Evolutionary conservation across 1,140 invertebrate genomes (phyloP).

Genomic region (Coelopa frigida): DNA sequence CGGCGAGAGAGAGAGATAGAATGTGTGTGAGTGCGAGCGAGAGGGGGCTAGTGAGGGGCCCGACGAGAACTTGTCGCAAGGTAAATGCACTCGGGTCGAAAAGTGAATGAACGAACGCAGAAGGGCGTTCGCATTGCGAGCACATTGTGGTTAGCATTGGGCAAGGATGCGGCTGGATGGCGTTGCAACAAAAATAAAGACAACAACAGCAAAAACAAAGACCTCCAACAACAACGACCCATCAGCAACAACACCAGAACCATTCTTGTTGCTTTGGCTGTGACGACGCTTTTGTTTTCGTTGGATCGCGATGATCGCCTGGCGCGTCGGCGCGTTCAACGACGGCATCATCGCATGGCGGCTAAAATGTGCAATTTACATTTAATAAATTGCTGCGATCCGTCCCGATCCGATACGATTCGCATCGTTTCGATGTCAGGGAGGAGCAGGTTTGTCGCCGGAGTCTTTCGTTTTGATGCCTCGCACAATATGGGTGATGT

Average conservation of each 20-base stretch:
- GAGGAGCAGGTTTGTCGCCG: conserved; percentile 32
- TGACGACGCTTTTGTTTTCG: neutral
- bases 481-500: too few relatives aligned
- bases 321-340: neutral
- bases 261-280: neutral
- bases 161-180: conserved; percentile 9
- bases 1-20: too few relatives aligned
- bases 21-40: too few relatives aligned
- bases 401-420: neutral
- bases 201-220: too few relatives aligned
- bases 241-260: too few relatives aligned
- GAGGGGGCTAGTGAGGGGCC: too few relatives aligned
- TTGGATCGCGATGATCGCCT: too few relatives aligned
- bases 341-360: conserved; percentile 8
- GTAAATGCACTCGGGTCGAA: conserved; percentile 14
- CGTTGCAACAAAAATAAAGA: neutral
- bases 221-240: too few relatives aligned
- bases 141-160: neutral
- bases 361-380: conserved; percentile 15
- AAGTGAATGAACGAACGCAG: conserved; percentile 17
- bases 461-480: conserved; percentile 33
- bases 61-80: too few relatives aligned
- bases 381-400: conserved; percentile 13
- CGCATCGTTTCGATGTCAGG: neutral
- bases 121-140: neutral